A percentile compares a stretch with the other conserved stretches of the same genome.
phyloP scores from a whole-genome alignment of 1,140 invertebrate species.

The Oedothorax gibbosus region DNA sequence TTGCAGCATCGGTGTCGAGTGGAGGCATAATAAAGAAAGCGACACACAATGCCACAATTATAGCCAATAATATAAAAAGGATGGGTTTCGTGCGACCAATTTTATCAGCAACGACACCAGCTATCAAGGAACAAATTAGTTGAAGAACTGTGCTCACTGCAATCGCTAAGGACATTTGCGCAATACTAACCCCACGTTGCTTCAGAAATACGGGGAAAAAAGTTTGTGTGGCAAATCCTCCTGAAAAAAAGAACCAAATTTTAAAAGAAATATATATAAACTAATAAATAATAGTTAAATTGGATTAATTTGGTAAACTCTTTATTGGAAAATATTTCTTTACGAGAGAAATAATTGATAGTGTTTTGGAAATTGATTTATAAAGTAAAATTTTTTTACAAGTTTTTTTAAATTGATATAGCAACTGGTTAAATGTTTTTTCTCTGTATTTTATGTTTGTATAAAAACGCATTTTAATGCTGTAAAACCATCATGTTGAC shows the following conservation, averaged over 20 bases:
- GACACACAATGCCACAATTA: neutral
- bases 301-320: too few species aligned
- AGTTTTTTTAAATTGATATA: too few species aligned
- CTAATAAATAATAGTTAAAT: too few species aligned
- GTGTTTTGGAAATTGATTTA: too few species aligned
- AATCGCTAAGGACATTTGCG: conserved; percentile 1
- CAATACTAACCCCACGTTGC: conserved; percentile 5
- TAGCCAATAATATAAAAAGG: neutral
- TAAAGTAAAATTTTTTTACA: too few species aligned
- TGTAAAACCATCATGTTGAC: too few species aligned
- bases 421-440: too few species aligned
- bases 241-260: conserved; percentile 4
- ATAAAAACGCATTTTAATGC: too few species aligned
- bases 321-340: too few species aligned
- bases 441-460: too few species aligned
- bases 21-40: neutral
- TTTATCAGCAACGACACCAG: conserved; percentile 22
- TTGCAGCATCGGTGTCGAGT: neutral
- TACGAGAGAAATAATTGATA: too few species aligned
- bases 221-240: neutral
- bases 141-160: neutral
- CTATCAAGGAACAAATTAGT: neutral
- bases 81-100: neutral
- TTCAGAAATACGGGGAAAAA: neutral
- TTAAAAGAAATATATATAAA: too few species aligned